phyloP scores from a whole-genome alignment of 2,113 vertebrate species.

The Onychorhynchus coronatus region DNA sequence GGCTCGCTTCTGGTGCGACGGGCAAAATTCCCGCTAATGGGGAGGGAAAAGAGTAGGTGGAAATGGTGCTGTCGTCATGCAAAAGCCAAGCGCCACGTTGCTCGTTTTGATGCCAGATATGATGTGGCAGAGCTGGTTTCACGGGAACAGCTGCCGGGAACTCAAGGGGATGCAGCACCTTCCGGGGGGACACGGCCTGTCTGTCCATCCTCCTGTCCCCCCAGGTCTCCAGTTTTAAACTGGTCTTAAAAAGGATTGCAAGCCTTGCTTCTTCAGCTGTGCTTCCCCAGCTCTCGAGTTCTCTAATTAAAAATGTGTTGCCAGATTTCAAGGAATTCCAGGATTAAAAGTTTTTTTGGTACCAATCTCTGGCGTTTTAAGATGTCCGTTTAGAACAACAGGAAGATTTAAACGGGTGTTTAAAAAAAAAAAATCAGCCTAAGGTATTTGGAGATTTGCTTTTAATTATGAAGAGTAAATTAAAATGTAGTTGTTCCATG shows the following conservation, averaged over 20 bases:
- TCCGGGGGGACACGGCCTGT: not conserved
- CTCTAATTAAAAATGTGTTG: not conserved
- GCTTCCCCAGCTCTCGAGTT: not conserved
- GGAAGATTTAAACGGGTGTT: not conserved
- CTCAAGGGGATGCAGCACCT: not conserved
- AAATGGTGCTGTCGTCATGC: not conserved
- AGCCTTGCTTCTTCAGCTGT: not conserved
- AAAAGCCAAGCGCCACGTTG: not conserved
- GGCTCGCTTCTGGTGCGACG: not conserved
- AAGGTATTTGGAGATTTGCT: constrained; percentile 34
- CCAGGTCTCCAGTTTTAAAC: not conserved
- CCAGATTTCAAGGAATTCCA: not conserved
- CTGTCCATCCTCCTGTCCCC: not conserved
- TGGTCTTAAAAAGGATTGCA: not conserved
- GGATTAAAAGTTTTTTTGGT: not conserved
- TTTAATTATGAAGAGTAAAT: constrained; percentile 45
- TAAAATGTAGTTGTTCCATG: constrained; percentile 9
- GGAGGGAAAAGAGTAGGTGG: not conserved
- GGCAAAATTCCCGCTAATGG: not conserved
- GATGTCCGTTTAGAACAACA: not conserved
- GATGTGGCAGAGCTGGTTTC: not conserved
- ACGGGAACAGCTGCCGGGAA: not conserved
- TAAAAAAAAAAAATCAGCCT: not conserved
- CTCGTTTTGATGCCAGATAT: not conserved
- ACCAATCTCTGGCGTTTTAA: not conserved